Percentiles rank a stretch among this genome's conserved stretches.
Conservation (phyloP, 2,113 vertebrate genomes). For the Bothrops jararaca region DNA sequence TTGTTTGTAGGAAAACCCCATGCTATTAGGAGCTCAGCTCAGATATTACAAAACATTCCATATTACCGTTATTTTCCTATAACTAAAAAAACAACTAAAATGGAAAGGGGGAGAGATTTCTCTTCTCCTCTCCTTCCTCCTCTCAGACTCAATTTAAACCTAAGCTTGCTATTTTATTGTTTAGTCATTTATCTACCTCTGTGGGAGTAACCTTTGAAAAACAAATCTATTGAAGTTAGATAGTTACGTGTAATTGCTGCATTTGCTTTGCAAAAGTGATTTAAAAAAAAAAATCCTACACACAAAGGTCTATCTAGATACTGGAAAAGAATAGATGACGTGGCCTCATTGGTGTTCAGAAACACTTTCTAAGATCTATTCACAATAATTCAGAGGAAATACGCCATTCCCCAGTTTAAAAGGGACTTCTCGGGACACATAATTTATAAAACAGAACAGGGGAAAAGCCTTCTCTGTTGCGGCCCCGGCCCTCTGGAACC, state of each 20-base stretch:
- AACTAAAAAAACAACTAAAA: neutral
- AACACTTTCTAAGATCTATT: neutral
- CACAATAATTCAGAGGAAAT: neutral
- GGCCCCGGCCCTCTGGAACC: too few relatives aligned
- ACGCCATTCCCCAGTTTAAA: neutral
- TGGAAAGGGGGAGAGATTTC: neutral
- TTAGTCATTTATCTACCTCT: constrained; percentile 11
- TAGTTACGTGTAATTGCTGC: constrained; percentile 22
- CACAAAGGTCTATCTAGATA: neutral
- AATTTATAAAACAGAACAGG: neutral
- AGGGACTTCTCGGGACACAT: neutral
- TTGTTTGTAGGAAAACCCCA: neutral
- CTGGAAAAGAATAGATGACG: neutral
- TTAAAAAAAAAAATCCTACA: neutral
- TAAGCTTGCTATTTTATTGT: constrained; percentile 10
- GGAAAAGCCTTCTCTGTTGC: too few relatives aligned
- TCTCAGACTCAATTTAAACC: neutral
- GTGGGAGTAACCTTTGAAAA: neutral
- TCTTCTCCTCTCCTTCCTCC: constrained; percentile 27
- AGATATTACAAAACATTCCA: neutral
- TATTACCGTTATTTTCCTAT: neutral
- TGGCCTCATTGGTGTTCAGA: neutral
- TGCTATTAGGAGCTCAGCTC: neutral
- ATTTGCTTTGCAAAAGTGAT: constrained; percentile 14
- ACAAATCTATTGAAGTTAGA: constrained; percentile 20